phyloP scores from a whole-genome alignment of 2,113 vertebrate species.

The Dipodomys stephensi region DNA sequence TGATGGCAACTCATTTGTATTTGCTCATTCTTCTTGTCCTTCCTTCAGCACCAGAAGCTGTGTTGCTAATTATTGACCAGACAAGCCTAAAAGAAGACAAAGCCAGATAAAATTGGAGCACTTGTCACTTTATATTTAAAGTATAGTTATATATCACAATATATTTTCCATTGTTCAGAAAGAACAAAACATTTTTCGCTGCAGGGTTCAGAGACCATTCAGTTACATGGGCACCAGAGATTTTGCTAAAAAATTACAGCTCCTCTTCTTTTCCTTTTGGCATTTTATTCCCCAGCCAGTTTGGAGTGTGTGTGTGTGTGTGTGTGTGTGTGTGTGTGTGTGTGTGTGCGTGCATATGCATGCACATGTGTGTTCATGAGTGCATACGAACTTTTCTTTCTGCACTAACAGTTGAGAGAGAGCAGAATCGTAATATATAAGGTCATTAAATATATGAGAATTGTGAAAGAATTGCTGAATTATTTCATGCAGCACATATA shows the following conservation, averaged over 20 bases:
- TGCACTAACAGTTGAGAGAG: not conserved
- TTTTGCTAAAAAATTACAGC: not conserved
- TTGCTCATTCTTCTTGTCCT: not conserved
- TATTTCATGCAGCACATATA: not conserved
- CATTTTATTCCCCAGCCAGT: conserved; percentile 6
- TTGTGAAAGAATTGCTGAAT: not conserved
- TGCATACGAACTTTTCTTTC: not conserved
- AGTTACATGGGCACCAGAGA: not conserved
- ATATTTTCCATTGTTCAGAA: conserved; percentile 45
- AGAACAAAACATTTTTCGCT: conserved; percentile 29
- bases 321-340: no score
- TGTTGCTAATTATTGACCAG: conserved; percentile 42
- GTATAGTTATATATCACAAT: not conserved
- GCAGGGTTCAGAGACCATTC: not conserved
- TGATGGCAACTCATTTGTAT: not conserved
- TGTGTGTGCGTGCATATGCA: no score
- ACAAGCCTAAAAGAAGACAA: conserved; percentile 31
- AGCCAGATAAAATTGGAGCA: conserved; percentile 29
- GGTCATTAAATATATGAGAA: not conserved
- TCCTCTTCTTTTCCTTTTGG: not conserved
- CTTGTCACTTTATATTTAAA: not conserved
- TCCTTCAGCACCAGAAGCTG: not conserved
- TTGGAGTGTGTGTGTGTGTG: not conserved
- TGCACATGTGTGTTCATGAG: not conserved
- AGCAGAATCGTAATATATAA: not conserved